Evolutionary conservation across 2,888 invertebrate species (phyloP), one percentile per base, ranked within the genome.

Genomic region (Villa cingulata): DNA sequence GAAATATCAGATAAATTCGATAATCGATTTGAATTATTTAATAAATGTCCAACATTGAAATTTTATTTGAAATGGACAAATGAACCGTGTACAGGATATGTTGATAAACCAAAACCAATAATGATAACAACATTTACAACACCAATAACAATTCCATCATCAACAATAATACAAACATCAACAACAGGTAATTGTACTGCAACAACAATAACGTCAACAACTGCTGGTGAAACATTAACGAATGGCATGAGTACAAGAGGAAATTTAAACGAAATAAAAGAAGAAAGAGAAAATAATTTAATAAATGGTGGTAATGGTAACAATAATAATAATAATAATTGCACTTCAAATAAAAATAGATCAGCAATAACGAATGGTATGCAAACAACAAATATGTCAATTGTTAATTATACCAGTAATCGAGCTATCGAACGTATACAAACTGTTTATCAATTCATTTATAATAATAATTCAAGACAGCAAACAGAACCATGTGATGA

Each of bases 401-500:
- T 23, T 6, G 32, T 43, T 10, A 43, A 48, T 17, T 16, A 32
- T 2, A 32, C 1, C 12, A 32, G 12, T 12, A 12, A 3, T 1
- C 5, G 12, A 12, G 29, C 18, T 6, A 62, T 66, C 29, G 72
- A 74, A 55, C 77, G 80, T 20, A 76, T 83, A 55, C 85, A 88
- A 70, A 87, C 95, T 54, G 86, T 91, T 54, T 96, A 95, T 70
- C 94, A 95, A 71, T 96, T 96, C 72, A 77, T 92, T 56, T 94
- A 92, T 66, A 92, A 91, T 69, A 92, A 91, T 69, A 92, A 90
- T 65, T 89, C 88, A 39, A 75, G 92, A 41, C 95, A 95, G 63
- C 94, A 94, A 70, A 95, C 94, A 1, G 94, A 94, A 70, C 89
- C 91, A 12, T 85, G 90, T 53, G 87, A 89, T 61, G 91, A 94